Percentiles rank a stretch among this genome's conserved stretches.
phyloP scores from a whole-genome alignment of 2,113 vertebrate genomes.

The Chrysemys picta region DNA sequence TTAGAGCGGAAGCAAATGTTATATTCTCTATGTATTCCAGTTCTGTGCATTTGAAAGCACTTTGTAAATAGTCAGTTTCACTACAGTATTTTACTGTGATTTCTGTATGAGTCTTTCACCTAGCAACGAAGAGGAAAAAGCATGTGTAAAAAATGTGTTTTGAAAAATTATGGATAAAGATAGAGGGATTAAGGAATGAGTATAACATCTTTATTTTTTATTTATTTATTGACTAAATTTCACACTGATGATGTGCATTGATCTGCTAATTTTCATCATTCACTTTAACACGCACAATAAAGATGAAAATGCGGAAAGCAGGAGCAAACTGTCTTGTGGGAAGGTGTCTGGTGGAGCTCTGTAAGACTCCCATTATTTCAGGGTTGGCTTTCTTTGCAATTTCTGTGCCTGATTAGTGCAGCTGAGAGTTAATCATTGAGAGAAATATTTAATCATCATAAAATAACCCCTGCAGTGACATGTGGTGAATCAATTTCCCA shows the following conservation, averaged over 20 bases:
- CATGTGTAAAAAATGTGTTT: neutral
- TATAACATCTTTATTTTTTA: neutral
- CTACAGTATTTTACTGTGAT: fast-evolving
- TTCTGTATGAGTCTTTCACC: neutral
- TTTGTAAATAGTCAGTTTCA: fast-evolving
- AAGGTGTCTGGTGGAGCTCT: fast-evolving
- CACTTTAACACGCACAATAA: neutral
- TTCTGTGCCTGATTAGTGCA: neutral
- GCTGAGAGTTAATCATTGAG: neutral
- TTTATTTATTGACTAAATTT: neutral
- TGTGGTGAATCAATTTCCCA: neutral
- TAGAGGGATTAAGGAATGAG: neutral
- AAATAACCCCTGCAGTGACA: constrained; percentile 31
- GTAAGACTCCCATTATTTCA: neutral
- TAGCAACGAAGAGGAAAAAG: neutral
- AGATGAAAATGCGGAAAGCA: neutral
- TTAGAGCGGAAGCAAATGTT: neutral
- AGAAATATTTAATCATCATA: neutral
- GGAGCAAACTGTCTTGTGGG: neutral
- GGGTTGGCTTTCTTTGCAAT: neutral
- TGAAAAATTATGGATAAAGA: neutral
- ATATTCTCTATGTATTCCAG: fast-evolving
- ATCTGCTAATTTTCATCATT: neutral
- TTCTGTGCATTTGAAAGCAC: neutral
- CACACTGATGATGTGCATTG: neutral